Evolutionary conservation across 2,797 vertebrate genomes (phyloP).

Genomic region (Gorsachius magnificus): DNA sequence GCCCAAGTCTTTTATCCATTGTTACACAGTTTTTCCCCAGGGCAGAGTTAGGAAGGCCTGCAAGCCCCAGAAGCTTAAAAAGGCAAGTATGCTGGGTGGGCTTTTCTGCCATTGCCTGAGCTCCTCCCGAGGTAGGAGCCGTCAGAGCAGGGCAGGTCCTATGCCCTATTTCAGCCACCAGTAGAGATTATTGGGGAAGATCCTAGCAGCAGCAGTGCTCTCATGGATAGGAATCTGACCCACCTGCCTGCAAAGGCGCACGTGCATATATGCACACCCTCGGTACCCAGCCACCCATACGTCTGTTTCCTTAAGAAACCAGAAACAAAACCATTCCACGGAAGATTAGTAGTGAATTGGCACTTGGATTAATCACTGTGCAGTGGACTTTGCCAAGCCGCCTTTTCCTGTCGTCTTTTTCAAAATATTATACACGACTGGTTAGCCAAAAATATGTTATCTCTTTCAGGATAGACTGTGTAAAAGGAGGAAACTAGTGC

Average conservation of each 20-base stretch:
- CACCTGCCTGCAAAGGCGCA: not conserved
- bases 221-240: not conserved
- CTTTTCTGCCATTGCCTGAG: slow-evolving; percentile 47
- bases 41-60: slow-evolving; percentile 49
- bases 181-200: not conserved
- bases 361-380: not conserved
- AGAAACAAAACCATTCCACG: not conserved
- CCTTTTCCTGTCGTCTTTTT: not conserved
- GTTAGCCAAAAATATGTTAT: not conserved
- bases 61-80: slow-evolving; percentile 59
- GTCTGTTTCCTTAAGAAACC: not conserved
- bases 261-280: rapidly evolving
- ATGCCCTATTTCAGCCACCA: not conserved
- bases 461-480: not conserved
- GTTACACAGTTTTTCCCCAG: slow-evolving; percentile 46
- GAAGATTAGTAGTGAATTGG: not conserved
- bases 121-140: slow-evolving; percentile 8
- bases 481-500: not conserved
- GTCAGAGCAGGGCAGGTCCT: not conserved
- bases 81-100: slow-evolving; percentile 38
- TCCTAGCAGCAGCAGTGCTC: not conserved
- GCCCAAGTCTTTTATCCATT: slow-evolving; percentile 64
- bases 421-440: not conserved
- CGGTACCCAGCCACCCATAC: not conserved
- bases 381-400: rapidly evolving